Percentiles rank a stretch among this genome's conserved stretches.
phyloP scores from a whole-genome alignment of 1,140 invertebrate species.

The Phthorimaea operculella region DNA sequence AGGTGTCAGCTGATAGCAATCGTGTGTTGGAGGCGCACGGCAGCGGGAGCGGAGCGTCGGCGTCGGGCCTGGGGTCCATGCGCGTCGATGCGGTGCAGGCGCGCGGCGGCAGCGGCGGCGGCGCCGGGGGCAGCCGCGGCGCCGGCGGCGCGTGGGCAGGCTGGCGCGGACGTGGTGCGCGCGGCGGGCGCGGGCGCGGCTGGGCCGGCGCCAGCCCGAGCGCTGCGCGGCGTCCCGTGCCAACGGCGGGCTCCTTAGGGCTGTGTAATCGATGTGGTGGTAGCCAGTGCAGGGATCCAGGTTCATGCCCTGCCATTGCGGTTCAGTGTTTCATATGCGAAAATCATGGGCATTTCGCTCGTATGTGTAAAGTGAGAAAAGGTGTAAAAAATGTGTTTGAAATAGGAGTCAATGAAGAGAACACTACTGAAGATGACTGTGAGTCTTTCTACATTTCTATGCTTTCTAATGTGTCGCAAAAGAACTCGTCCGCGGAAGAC shows the following conservation, averaged over 20 bases:
- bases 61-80: not conserved
- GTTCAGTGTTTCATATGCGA: not conserved
- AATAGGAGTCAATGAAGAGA: not conserved
- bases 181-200: not conserved
- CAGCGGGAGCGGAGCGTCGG: not conserved
- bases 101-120: not conserved
- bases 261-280: not conserved
- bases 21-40: not conserved
- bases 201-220: not conserved
- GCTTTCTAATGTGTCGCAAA: not conserved
- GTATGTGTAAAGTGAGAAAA: not conserved
- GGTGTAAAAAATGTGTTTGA: not conserved
- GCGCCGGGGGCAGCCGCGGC: not conserved
- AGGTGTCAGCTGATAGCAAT: conserved; percentile 3
- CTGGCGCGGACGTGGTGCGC: not conserved
- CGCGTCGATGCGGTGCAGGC: not conserved
- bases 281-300: not conserved
- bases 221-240: not conserved
- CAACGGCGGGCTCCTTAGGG: not conserved
- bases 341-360: not conserved
- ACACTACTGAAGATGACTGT: not conserved
- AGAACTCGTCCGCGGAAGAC: not conserved
- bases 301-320: not conserved
- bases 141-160: not conserved
- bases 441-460: not conserved